A percentile compares a stretch with the other conserved stretches of the same genome.
Conservation (phyloP, 2,797 vertebrate species). For the Sebastes matsubarae region DNA sequence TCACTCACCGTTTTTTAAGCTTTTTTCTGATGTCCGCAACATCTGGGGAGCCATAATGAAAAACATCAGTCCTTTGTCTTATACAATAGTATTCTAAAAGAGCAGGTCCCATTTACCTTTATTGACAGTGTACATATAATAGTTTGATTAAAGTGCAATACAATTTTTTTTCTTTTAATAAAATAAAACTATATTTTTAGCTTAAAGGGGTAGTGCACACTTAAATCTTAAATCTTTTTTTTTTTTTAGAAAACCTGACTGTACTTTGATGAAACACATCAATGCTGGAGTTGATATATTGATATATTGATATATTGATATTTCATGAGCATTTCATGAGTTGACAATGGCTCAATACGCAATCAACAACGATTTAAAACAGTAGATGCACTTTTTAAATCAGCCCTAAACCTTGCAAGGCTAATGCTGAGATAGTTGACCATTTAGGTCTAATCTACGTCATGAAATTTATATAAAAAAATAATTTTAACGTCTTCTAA, state of each 20-base stretch:
- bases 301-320: background rate
- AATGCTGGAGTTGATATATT: background rate
- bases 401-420: background rate
- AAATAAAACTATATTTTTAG: background rate
- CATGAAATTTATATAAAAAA: background rate
- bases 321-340: background rate
- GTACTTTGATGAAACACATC: too few relatives aligned
- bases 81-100: background rate
- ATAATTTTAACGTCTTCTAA: background rate
- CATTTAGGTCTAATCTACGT: background rate
- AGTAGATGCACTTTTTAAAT: background rate
- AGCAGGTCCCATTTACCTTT: background rate
- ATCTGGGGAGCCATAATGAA: slow-evolving; percentile 53
- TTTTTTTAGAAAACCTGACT: too few relatives aligned
- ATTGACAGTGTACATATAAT: background rate
- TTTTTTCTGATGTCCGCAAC: slow-evolving; percentile 78
- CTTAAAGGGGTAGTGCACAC: background rate
- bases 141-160: background rate
- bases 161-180: background rate
- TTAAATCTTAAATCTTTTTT: too few relatives aligned
- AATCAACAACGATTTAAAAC: too few relatives aligned
- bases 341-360: background rate
- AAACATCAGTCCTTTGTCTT: background rate
- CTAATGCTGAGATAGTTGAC: background rate
- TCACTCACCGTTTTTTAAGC: slow-evolving; percentile 87